Conservation (phyloP, 1,140 invertebrate genomes). For the Periplaneta americana region DNA sequence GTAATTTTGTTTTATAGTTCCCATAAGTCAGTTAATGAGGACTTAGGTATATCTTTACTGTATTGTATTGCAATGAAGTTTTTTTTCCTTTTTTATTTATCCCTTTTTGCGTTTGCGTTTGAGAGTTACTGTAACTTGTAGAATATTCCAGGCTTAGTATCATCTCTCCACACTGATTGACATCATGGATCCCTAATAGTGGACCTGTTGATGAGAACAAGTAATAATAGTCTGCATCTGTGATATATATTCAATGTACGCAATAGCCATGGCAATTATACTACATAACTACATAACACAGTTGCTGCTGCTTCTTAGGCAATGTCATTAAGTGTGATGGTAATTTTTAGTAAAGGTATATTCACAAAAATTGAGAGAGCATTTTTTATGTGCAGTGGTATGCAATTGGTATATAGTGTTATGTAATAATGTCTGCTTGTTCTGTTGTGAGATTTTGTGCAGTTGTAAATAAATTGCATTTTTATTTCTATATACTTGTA, state of each 20-base stretch:
- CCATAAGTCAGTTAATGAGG: neutral
- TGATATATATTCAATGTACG: neutral
- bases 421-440: neutral
- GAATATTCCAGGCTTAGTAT: neutral
- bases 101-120: neutral
- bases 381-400: neutral
- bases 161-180: neutral
- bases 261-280: neutral
- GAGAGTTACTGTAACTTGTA: neutral
- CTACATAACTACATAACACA: neutral
- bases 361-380: neutral
- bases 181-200: neutral
- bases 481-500: neutral
- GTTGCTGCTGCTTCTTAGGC: neutral
- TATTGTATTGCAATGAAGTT: neutral
- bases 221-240: neutral
- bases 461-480: neutral
- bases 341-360: neutral
- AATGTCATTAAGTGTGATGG: neutral
- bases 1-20: neutral
- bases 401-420: neutral
- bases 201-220: neutral
- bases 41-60: neutral
- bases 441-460: neutral
- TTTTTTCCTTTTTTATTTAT: neutral